Conservation (phyloP, 37 sponge, comb jelly and placozoan species). For the Halichondria panicea region DNA sequence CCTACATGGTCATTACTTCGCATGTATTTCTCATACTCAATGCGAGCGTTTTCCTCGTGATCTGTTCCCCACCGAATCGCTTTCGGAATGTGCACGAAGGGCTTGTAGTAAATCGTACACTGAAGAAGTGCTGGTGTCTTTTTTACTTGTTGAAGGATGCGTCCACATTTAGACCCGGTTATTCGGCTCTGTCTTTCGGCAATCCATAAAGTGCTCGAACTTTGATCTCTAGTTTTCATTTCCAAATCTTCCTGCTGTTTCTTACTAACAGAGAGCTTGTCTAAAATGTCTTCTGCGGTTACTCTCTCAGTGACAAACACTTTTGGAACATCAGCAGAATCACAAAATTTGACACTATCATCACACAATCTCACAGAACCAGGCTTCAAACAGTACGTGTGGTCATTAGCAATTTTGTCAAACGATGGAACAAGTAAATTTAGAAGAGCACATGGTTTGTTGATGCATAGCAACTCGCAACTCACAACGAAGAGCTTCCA, state of each 20-base stretch:
- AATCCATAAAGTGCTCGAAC: neutral
- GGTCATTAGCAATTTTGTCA: constrained; percentile 17
- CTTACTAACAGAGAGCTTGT: too few relatives aligned
- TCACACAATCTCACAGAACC: too few relatives aligned
- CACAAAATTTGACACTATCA: too few relatives aligned
- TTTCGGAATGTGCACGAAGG: neutral
- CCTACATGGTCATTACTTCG: neutral
- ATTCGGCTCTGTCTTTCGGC: neutral
- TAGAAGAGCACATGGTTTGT: constrained; percentile 1
- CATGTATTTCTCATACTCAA: neutral
- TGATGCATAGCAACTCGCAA: neutral
- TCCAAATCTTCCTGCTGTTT: too few relatives aligned
- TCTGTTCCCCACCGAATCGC: neutral
- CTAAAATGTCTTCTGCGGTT: too few relatives aligned
- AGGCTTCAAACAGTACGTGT: constrained; percentile 22
- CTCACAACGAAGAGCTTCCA: neutral
- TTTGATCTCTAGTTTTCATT: constrained; percentile 1
- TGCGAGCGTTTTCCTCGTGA: neutral
- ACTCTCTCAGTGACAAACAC: too few relatives aligned
- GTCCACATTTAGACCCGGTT: constrained; percentile 36
- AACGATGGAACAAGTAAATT: constrained; percentile 2
- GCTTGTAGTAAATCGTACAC: neutral
- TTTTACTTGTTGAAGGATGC: constrained; percentile 3
- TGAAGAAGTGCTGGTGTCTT: constrained; percentile 5
- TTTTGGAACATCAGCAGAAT: neutral